A percentile compares a stretch with the other conserved stretches of the same genome.
These are phyloP conservation scores for Menura novaehollandiae DNA, from an alignment of 2,113 vertebrate genomes.

Conservation along the genomic window DNA sequence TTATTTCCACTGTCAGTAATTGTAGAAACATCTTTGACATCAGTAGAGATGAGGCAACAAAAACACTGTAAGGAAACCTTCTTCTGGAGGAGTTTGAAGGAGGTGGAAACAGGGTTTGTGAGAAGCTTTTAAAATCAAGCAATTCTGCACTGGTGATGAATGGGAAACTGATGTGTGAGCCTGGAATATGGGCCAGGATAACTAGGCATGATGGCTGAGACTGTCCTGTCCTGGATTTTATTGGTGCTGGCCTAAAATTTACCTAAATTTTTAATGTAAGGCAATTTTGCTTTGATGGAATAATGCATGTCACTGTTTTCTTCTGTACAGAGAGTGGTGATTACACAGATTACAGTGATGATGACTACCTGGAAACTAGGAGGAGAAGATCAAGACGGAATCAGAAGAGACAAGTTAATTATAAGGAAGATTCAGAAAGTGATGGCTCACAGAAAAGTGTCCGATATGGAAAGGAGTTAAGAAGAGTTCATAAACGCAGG, in stretches of 20 bases:
- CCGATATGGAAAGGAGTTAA: slow-evolving; percentile 73
- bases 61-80: neutral
- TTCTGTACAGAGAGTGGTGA: slow-evolving; percentile 78
- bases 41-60: neutral
- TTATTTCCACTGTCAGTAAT: neutral
- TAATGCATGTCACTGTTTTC: neutral
- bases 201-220: neutral
- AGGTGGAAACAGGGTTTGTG: neutral
- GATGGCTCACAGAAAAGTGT: slow-evolving; percentile 83
- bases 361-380: slow-evolving; percentile 85
- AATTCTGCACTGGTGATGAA: neutral
- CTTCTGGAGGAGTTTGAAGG: neutral
- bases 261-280: neutral
- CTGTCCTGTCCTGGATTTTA: neutral
- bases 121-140: neutral
- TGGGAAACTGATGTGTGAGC: neutral
- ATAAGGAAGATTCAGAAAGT: slow-evolving; percentile 94
- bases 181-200: neutral
- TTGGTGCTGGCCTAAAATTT: neutral
- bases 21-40: neutral
- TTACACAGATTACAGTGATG: slow-evolving; percentile 87
- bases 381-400: slow-evolving; percentile 88
- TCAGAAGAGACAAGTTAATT: slow-evolving; percentile 92
- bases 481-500: slow-evolving; percentile 78
- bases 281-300: neutral